Conservation (phyloP, 35 echinoderm and acorn worm species). For the Apostichopus californicus region DNA sequence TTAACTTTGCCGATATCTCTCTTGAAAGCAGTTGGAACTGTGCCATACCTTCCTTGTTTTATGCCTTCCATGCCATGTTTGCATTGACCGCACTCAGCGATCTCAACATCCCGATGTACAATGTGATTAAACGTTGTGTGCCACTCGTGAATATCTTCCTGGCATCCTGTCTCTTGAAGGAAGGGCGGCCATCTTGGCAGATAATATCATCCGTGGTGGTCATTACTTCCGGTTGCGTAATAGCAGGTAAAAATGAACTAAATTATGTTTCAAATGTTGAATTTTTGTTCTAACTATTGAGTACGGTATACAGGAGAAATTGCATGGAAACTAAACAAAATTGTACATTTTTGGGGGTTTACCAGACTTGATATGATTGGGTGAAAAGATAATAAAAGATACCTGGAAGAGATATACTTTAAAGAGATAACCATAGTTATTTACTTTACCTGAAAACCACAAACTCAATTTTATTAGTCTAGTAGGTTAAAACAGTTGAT, state of each 20-base stretch:
- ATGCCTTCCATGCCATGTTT: constrained; percentile 71
- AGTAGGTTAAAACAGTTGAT: too few species aligned
- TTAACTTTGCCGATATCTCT: constrained; percentile 24
- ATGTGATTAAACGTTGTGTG: constrained; percentile 79
- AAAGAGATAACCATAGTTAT: too few species aligned
- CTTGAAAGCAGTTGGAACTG: constrained; percentile 46
- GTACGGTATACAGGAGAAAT: too few species aligned
- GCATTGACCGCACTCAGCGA: constrained; percentile 75
- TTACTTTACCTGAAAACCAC: too few species aligned
- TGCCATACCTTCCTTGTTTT: constrained; percentile 75
- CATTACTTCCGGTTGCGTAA: constrained; percentile 73
- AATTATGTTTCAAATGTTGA: too few species aligned
- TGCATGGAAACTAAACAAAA: neutral
- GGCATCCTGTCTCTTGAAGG: constrained; percentile 66
- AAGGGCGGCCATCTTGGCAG: constrained; percentile 47
- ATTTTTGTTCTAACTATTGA: neutral
- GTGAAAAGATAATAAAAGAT: too few species aligned
- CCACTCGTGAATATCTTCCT: constrained; percentile 74
- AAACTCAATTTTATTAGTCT: too few species aligned
- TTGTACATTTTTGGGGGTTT: neutral
- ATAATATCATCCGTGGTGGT: constrained; percentile 59
- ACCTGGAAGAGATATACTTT: too few species aligned
- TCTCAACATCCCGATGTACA: constrained; percentile 95
- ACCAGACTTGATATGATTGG: neutral
- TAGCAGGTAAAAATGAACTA: constrained; percentile 68